Evolutionary conservation across 2,888 invertebrate genomes (phyloP).

Genomic region (Meiosimyza decipiens): DNA sequence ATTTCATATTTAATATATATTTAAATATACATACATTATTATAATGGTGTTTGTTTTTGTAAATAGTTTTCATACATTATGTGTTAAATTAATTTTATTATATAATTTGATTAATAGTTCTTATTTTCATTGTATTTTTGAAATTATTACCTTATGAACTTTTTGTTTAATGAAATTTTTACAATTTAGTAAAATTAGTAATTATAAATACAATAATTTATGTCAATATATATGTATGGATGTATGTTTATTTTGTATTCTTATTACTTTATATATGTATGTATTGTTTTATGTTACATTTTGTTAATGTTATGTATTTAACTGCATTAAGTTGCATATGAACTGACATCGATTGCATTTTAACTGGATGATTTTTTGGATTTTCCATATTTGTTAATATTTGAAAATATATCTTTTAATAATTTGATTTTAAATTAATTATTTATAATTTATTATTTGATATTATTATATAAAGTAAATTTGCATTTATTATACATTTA

Average conservation of each 20-base stretch:
- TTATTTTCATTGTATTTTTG: constrained; percentile 15
- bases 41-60: constrained; percentile 26
- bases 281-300: constrained; percentile 9
- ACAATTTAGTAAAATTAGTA: constrained; percentile 6
- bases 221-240: constrained; percentile 12
- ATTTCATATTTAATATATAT: constrained; percentile 45
- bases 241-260: constrained; percentile 26
- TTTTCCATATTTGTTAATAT: neutral
- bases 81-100: constrained; percentile 3
- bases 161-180: constrained; percentile 23
- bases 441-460: neutral
- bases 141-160: constrained; percentile 19
- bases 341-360: no score
- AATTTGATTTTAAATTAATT: neutral
- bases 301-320: neutral
- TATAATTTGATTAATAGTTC: constrained; percentile 12
- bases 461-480: constrained; percentile 19
- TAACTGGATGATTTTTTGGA: no score
- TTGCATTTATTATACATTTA: neutral
- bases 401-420: neutral
- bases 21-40: constrained; percentile 29
- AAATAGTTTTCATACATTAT: neutral
- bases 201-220: neutral
- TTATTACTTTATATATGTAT: constrained; percentile 12
- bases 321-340: neutral